Base-by-base conservation (phyloP, 2,888 invertebrate species). In the Drosophila algonquin region DNA sequence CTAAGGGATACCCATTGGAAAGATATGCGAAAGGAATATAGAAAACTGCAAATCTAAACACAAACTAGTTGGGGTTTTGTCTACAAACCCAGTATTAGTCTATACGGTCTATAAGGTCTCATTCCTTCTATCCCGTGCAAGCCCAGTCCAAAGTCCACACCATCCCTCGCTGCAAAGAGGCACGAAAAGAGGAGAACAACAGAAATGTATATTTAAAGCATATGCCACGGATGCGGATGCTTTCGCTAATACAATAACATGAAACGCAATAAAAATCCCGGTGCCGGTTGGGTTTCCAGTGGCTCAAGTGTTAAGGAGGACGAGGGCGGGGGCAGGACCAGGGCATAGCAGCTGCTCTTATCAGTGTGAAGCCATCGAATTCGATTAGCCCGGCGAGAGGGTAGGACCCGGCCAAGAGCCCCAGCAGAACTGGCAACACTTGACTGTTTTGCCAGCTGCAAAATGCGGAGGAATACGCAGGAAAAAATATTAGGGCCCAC, bases 321-420 rank as follows among this genome's bases (percentile, higher is more conserved):
- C 53, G 50, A 57, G 21, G 21, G 70, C 55, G 48, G 63, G 63
- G 70, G 53, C 55, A 16, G 63, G 35, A 10, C 12, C 12, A 12
- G 5, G 74, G 74, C 55, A 58, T 53, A 71, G 77, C 89, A 88
- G 89, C 89, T 90, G 90, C 77, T 74, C 75, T 87, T 90, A 90
- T 90, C 90, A 90, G 89, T 90, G 90, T 89, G 86, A 90, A 90
- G 85, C 79, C 78, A 90, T 90, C 89, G 78, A 77, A 89, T 89
- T 89, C 90, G 88, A 88, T 89, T 89, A 90, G 90, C 72, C 68
- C 56, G 48, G 72, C 2, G 21, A 54, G 70, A 68, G 70, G 67
- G 55, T 70, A 69, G 40, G 40, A 71, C 55, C 57, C 59, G 65
- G 21, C 57, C 60, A 60, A 65, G 45, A 51, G 35, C 67, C 63